Evolutionary conservation across 2,888 invertebrate genomes (phyloP).

Genomic region (Dynastes maya): DNA sequence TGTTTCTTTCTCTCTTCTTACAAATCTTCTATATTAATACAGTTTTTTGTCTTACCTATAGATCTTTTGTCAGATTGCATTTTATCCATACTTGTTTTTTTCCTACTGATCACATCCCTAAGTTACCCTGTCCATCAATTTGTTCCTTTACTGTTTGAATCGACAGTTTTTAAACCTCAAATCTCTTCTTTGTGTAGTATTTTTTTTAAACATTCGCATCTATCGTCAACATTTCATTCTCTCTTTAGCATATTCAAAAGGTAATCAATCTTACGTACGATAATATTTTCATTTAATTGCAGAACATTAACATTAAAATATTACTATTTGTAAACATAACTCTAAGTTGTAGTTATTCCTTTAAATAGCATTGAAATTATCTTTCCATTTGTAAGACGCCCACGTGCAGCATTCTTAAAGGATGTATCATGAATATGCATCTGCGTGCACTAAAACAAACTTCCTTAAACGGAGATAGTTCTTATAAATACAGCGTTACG

Average conservation of each 20-base stretch:
- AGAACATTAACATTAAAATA: background rate
- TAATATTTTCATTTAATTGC: background rate
- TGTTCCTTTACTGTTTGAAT: no score
- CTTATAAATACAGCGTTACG: constrained; percentile 15
- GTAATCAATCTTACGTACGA: background rate
- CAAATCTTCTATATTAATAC: no score
- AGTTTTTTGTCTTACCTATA: no score
- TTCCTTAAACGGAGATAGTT: constrained; percentile 42
- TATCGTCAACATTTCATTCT: no score
- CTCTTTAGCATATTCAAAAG: background rate
- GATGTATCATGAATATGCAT: constrained; percentile 24
- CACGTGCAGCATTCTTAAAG: constrained; percentile 8
- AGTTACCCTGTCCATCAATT: no score
- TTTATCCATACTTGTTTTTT: no score
- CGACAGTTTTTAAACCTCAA: no score
- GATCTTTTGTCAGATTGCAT: no score
- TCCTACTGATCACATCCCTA: no score
- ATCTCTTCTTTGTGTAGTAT: no score
- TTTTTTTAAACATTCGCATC: no score
- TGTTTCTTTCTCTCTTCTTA: no score
- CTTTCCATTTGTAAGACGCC: background rate
- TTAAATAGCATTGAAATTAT: background rate
- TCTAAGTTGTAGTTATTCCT: background rate
- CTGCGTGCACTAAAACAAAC: constrained; percentile 10
- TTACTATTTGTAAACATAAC: background rate